Evolutionary conservation across 53 echinoderm and acorn worm genomes (phyloP).

Genomic region (Zoroaster sp.): DNA sequence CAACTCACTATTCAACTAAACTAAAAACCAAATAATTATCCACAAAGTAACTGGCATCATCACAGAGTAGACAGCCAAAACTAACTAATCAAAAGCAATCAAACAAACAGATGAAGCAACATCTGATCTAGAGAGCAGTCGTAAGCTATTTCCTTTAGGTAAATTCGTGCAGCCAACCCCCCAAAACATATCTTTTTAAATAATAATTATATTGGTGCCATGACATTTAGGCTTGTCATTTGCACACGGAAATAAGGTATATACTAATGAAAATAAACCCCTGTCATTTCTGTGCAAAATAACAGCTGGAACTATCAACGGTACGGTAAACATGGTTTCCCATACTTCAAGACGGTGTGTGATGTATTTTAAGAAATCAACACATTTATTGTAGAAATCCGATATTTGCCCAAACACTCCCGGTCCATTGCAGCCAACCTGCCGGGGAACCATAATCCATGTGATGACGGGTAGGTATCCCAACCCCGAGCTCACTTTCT

Average conservation of each 20-base stretch:
- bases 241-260: not conserved
- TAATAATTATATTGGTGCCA: too few relatives aligned
- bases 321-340: not conserved
- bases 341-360: not conserved
- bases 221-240: not conserved
- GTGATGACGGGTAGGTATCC: not conserved
- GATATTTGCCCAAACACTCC: conserved; percentile 17
- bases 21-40: too few relatives aligned
- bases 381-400: conserved; percentile 28
- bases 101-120: too few relatives aligned
- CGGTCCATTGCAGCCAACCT: not conserved
- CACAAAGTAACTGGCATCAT: too few relatives aligned
- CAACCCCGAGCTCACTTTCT: not conserved
- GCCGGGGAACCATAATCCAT: not conserved
- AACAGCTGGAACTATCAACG: not conserved
- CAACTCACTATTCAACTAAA: too few relatives aligned
- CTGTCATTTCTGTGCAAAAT: not conserved
- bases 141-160: too few relatives aligned
- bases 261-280: not conserved
- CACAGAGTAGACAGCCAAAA: too few relatives aligned
- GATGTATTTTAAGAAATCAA: conserved; percentile 25
- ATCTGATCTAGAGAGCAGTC: too few relatives aligned
- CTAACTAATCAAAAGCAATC: too few relatives aligned
- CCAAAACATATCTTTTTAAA: too few relatives aligned
- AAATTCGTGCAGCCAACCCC: too few relatives aligned